Base-by-base conservation (phyloP, 1,140 invertebrate species). In the Pemphigus obesinymphae region DNA sequence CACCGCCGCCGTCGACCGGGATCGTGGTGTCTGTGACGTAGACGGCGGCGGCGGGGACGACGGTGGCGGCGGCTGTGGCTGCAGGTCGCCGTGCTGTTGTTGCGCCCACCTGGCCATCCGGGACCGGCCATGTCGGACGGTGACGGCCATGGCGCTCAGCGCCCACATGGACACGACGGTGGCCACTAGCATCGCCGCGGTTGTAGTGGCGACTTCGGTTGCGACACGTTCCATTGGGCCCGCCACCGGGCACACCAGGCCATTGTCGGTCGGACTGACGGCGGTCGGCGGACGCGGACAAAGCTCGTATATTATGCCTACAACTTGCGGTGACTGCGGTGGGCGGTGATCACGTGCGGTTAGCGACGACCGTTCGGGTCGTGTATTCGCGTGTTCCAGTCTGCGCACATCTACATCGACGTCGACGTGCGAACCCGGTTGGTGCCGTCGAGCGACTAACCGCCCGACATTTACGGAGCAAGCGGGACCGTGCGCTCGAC, bases 81-180 rank as follows among this genome's bases (percentile, higher is more conserved):
- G 20, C 29, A 53, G 1, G 23, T 80, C 76, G 53, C 20, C n/a
- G 37, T 80, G 76, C 73, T 78, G 73, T 31, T 80, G 76, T 45
- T 80, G 76, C 23, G 76, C 55, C 76, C 76, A 80, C 23, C 76
- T 61, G 37, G 76, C 76, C 76, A 80, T 63, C 37, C 76, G 43
- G 7, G 76, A 80, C 53, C 76, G 76, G 37, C 76, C 76, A 23
- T 80, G 76, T 10, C 76, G 55, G 34, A 80, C 76, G 53, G 76
- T 80, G 8, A 80, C 76, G 76, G 76, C 76, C 76, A 80, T 58
- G 53, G 76, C 76, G 76, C 76, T 80, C 6, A 80, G 53, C 76
- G 17, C 76, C 76, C 76, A 80, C 76, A 80, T 80, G 23, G 76
- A 80, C 76, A 80, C 76, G 17, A 80, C 53, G 13, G 76, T 80